phyloP scores from a whole-genome alignment of 2,113 vertebrate species.

The Alosa alosa region DNA sequence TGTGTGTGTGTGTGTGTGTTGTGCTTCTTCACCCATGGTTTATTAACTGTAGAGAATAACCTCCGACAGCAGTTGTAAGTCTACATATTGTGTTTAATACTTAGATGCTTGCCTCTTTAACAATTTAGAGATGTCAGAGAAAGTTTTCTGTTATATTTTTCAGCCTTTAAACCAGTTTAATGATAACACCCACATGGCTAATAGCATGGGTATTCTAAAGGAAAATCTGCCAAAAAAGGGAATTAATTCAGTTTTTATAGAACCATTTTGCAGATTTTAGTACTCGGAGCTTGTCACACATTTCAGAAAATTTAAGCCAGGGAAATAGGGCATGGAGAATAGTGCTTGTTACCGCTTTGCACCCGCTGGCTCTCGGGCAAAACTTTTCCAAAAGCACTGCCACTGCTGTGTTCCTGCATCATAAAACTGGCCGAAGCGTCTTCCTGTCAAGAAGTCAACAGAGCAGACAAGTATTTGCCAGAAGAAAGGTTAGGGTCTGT shows the following conservation, averaged over 20 bases:
- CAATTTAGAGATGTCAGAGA: background rate
- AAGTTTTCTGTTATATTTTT: background rate
- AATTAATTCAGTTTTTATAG: background rate
- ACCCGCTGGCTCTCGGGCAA: background rate
- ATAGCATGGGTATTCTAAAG: background rate
- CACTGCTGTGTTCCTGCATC: background rate
- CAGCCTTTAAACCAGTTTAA: background rate
- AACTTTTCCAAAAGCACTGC: slow-evolving; percentile 8
- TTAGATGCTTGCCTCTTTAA: background rate
- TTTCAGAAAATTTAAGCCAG: background rate
- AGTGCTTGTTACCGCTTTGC: background rate
- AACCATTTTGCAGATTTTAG: background rate
- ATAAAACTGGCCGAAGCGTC: background rate
- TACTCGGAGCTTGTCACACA: background rate
- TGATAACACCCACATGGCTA: background rate
- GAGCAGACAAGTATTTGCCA: background rate
- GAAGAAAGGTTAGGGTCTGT: background rate
- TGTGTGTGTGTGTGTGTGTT: background rate
- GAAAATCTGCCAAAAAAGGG: background rate
- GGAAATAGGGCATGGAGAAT: slow-evolving; percentile 14
- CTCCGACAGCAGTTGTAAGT: background rate
- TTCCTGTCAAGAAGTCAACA: slow-evolving; percentile 17
- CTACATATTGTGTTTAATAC: background rate
- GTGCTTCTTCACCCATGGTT: background rate
- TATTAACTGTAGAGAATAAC: background rate